Evolutionary conservation across 1,140 invertebrate genomes (phyloP).

Genomic region (Drusus annulatus): DNA sequence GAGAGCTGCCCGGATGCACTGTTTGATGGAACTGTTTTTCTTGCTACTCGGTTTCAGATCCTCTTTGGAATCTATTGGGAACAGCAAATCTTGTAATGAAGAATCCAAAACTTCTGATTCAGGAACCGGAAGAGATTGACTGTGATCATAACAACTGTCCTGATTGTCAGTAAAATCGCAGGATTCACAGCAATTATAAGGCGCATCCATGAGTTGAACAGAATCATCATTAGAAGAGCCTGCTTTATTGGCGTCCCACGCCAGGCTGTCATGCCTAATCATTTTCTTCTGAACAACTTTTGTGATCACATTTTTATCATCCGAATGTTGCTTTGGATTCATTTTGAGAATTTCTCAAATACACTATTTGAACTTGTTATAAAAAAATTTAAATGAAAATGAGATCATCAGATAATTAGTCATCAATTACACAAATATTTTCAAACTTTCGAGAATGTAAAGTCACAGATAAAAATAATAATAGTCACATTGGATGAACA

Average conservation of each 20-base stretch:
- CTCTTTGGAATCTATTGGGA: not conserved
- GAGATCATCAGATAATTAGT: not conserved
- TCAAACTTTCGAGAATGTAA: not conserved
- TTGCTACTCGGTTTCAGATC: not conserved
- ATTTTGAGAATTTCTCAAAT: not conserved
- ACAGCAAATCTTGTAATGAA: not conserved
- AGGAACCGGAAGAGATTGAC: not conserved
- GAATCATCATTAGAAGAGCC: not conserved
- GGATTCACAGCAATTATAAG: not conserved
- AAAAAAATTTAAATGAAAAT: not conserved
- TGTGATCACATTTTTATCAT: not conserved
- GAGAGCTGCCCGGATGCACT: not conserved
- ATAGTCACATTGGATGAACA: no score
- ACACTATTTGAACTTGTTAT: no score
- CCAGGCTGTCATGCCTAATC: not conserved
- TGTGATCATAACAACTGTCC: not conserved
- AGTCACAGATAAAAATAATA: not conserved
- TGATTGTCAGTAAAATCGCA: constrained; percentile 6
- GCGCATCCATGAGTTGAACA: not conserved
- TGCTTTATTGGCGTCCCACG: not conserved
- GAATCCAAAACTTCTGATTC: constrained; percentile 3
- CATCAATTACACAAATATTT: not conserved
- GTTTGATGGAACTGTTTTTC: not conserved
- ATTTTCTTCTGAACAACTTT: constrained; percentile 12
- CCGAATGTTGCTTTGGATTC: not conserved